phyloP scores from a whole-genome alignment of 2,113 vertebrate genomes.

The Hippolais icterina region DNA sequence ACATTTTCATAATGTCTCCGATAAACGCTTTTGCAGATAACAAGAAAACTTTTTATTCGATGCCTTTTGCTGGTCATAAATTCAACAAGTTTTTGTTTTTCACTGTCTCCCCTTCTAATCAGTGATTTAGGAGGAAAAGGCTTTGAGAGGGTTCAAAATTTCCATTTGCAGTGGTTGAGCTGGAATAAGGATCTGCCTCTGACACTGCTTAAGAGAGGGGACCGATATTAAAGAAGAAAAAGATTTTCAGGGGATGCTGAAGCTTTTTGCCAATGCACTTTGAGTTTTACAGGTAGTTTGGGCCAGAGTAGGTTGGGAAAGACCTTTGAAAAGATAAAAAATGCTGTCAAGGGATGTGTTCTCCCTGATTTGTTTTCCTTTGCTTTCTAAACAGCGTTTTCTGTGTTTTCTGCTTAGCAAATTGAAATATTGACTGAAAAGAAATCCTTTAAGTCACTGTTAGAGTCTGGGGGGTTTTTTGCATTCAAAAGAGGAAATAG shows the following conservation, averaged over 20 bases:
- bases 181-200: neutral
- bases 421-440: neutral
- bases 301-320: neutral
- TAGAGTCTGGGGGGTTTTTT: fast-evolving
- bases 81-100: neutral
- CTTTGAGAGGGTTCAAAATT: neutral
- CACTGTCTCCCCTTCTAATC: neutral
- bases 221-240: neutral
- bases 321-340: neutral
- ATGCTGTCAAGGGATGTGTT: neutral
- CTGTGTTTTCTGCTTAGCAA: neutral
- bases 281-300: neutral
- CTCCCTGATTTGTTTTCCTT: neutral
- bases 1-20: neutral
- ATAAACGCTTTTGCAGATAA: neutral
- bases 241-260: neutral
- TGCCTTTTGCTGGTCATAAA: neutral
- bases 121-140: neutral
- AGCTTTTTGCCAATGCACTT: neutral
- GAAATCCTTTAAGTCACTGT: neutral
- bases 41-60: neutral
- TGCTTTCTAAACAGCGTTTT: neutral
- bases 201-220: neutral
- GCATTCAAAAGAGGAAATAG: neutral
- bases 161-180: neutral